These are phyloP conservation scores for Panopea generosa DNA, from an alignment of 2,888 invertebrate species.

Conservation along the genomic window DNA sequence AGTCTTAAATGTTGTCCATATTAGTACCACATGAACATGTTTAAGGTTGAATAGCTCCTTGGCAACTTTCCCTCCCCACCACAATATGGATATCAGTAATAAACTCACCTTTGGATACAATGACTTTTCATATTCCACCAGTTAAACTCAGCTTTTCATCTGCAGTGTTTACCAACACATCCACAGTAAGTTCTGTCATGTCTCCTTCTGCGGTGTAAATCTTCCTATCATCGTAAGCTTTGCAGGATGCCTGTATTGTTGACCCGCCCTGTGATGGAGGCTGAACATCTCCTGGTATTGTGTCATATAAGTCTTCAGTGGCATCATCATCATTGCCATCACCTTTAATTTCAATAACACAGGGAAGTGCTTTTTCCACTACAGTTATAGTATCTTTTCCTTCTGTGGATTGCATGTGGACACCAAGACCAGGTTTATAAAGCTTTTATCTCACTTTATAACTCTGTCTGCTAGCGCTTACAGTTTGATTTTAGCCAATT, in stretches of 20 bases:
- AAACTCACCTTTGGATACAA: slow-evolving; percentile 28
- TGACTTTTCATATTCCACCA: slow-evolving; percentile 33
- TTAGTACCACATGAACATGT: too few species aligned
- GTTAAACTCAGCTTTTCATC: slow-evolving; percentile 31
- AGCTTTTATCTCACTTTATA: slow-evolving; percentile 21
- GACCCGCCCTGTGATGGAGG: background rate
- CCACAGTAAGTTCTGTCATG: slow-evolving; percentile 43
- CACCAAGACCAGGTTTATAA: slow-evolving; percentile 36
- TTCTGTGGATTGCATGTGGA: slow-evolving; percentile 24
- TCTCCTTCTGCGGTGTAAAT: slow-evolving; percentile 42
- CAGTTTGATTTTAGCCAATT: slow-evolving; percentile 13
- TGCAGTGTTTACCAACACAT: slow-evolving; percentile 39
- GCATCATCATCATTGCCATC: slow-evolving; percentile 18
- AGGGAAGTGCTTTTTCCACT: slow-evolving; percentile 15
- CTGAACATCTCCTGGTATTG: too few species aligned
- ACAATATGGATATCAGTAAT: too few species aligned
- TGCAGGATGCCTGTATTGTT: slow-evolving; percentile 13
- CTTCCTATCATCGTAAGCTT: slow-evolving; percentile 21
- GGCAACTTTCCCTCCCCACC: too few species aligned
- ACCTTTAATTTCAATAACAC: slow-evolving; percentile 15
- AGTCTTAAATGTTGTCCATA: too few species aligned
- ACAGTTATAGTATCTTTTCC: slow-evolving; percentile 22
- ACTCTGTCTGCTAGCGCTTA: slow-evolving; percentile 12
- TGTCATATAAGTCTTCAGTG: too few species aligned
- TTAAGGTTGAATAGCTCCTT: too few species aligned